A percentile compares a stretch with the other conserved stretches of the same genome.
These are phyloP conservation scores for Altica lythri DNA, from an alignment of 2,888 invertebrate species.

Conservation along the genomic window DNA sequence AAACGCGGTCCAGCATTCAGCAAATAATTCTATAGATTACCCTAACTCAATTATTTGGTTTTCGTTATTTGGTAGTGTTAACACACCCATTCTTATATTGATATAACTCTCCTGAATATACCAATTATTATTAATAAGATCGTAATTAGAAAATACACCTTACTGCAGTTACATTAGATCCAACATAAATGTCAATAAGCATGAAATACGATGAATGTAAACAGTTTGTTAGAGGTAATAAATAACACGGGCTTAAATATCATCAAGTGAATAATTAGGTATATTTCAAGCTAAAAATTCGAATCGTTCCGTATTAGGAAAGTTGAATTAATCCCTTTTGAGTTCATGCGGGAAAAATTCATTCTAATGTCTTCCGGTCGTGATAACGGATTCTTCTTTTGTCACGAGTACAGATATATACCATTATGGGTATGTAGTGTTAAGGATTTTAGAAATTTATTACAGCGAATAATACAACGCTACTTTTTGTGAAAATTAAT, in stretches of 20 bases:
- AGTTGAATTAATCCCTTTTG: constrained; percentile 18
- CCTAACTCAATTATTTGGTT: no score
- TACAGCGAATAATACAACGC: no score
- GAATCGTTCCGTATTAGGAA: constrained; percentile 25
- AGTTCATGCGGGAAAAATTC: constrained; percentile 9
- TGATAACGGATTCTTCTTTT: constrained; percentile 12
- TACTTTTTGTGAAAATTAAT: no score
- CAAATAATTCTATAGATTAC: no score
- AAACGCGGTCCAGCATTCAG: no score
- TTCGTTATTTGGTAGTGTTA: no score
- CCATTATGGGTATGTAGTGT: not conserved
- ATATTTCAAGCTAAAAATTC: constrained; percentile 22
- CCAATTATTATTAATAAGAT: constrained; percentile 19
- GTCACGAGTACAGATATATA: constrained; percentile 6
- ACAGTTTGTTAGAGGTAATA: constrained; percentile 21
- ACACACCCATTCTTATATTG: no score
- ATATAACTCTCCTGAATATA: no score
- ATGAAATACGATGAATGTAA: constrained; percentile 33
- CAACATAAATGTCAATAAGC: constrained; percentile 35
- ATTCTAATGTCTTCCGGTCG: constrained; percentile 10
- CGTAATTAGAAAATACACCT: constrained; percentile 22
- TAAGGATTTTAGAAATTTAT: not conserved
- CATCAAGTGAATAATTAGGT: constrained; percentile 26
- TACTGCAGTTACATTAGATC: constrained; percentile 33
- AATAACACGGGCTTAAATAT: constrained; percentile 21